Evolutionary conservation across 2,113 vertebrate genomes (phyloP).

Genomic region (Sceloporus tristichus): DNA sequence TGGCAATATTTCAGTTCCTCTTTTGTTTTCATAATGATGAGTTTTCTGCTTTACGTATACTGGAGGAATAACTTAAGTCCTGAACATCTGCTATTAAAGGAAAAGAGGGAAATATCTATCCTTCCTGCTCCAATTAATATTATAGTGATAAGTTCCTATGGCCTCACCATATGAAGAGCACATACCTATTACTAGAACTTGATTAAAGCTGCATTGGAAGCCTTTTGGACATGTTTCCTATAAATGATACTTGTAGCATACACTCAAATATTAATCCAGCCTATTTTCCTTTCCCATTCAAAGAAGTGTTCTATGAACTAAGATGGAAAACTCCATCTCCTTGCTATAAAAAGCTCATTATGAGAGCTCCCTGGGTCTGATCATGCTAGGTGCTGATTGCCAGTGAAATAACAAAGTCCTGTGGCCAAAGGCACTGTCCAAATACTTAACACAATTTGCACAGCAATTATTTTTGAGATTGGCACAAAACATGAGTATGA

Average conservation of each 20-base stretch:
- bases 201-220: conserved; percentile 52
- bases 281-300: background rate
- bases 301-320: conserved; percentile 26
- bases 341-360: conserved; percentile 26
- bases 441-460: conserved; percentile 3
- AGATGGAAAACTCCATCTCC: background rate
- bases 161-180: conserved; percentile 12
- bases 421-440: conserved; percentile 22
- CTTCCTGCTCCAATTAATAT: conserved; percentile 29
- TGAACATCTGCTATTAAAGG: conserved; percentile 56
- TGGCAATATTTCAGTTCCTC: conserved; percentile 51
- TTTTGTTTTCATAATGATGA: conserved; percentile 59
- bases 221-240: conserved; percentile 19
- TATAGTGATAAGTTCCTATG: conserved; percentile 38
- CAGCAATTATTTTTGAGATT: conserved; percentile 2
- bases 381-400: conserved; percentile 9
- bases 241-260: conserved; percentile 8
- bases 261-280: background rate
- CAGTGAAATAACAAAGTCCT: conserved; percentile 14
- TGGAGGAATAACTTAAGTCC: conserved; percentile 48
- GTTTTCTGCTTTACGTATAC: conserved; percentile 42
- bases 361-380: conserved; percentile 9
- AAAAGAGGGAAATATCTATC: conserved; percentile 44
- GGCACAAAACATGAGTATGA: background rate
- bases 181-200: conserved; percentile 48